Base-by-base conservation (phyloP, 2,888 invertebrate species). In the Bombyx huttoni region DNA sequence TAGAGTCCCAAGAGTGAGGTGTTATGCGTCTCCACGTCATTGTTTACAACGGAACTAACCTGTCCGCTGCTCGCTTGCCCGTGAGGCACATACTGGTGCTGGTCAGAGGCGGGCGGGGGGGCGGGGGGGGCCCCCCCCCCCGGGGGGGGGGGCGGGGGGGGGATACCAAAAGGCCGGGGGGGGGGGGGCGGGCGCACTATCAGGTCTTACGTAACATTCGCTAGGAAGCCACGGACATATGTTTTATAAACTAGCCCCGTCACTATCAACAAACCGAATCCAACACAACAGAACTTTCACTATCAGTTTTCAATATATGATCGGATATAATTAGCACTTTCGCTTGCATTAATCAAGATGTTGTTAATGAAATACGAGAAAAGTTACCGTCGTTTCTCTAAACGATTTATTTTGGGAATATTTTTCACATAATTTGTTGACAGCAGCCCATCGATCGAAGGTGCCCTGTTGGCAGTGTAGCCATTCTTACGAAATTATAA, bases 381-480 rank as follows among this genome's bases (percentile, higher is more conserved):
- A 50, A n/a, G 50, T 13, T 49, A 56, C 62, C 57, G 55, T 40
- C 57, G 54, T 56, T 55, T 58, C 59, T 40, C 40, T 13, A 46
- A 40, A 45, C 50, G 48, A 50, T 48, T 52, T 52, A 52, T 50
- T 52, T 52, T 69, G 65, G 64, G 73, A 70, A 68, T 73, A 73
- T 70, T 75, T 74, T 65, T 69, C 63, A 67, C 66, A 70, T 61
- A 77, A 75, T 70, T 75, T 78, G 71, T 84, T 86, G 87, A 86
- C 86, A 84, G 80, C 73, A 76, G 65, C 66, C 79, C 82, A 87
- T 86, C 85, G 88, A 89, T 87, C 86, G 87, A 82, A 88, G 83
- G 84, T 89, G 89, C 88, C 89, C 78, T 81, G 89, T 88, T 89
- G 89, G 89, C 87, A 82, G 78, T 80, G 81, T 83, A 63, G 80